These are phyloP conservation scores for Dicrurus megarhynchus DNA, from an alignment of 2,113 vertebrate species.

Conservation along the genomic window DNA sequence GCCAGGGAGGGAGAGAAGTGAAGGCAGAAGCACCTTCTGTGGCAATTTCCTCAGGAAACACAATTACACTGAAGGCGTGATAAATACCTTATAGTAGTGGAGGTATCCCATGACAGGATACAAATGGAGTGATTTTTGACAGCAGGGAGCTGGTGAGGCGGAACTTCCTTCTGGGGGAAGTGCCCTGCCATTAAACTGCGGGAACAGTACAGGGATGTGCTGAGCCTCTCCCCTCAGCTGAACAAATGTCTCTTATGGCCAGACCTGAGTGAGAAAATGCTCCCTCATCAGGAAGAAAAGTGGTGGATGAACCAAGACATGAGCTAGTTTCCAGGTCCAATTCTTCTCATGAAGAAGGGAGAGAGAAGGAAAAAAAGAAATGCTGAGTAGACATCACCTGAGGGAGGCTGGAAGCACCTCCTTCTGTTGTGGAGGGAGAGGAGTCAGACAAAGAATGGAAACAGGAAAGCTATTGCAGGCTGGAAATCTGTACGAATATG, in stretches of 20 bases:
- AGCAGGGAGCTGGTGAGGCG: background rate
- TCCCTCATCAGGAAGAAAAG: background rate
- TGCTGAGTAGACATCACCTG: background rate
- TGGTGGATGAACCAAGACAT: background rate
- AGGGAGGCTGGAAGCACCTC: background rate
- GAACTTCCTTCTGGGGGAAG: background rate
- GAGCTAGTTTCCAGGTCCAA: background rate
- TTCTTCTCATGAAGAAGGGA: background rate
- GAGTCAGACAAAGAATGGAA: background rate
- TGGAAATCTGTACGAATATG: background rate
- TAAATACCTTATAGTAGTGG: background rate
- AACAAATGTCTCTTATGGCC: background rate
- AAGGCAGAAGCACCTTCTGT: background rate
- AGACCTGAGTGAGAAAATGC: background rate
- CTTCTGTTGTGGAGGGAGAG: background rate
- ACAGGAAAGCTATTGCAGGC: background rate
- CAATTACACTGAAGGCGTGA: background rate
- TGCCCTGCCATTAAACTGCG: background rate
- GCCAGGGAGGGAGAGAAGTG: background rate
- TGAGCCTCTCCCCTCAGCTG: background rate
- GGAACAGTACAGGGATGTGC: background rate
- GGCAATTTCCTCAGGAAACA: background rate
- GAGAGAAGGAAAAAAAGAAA: background rate
- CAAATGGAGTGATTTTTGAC: background rate
- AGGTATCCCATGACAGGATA: background rate